A percentile compares a stretch with the other conserved stretches of the same genome.
Evolutionary conservation across 2,888 invertebrate species (phyloP).

Genomic region (Barypeithes pellucidus): DNA sequence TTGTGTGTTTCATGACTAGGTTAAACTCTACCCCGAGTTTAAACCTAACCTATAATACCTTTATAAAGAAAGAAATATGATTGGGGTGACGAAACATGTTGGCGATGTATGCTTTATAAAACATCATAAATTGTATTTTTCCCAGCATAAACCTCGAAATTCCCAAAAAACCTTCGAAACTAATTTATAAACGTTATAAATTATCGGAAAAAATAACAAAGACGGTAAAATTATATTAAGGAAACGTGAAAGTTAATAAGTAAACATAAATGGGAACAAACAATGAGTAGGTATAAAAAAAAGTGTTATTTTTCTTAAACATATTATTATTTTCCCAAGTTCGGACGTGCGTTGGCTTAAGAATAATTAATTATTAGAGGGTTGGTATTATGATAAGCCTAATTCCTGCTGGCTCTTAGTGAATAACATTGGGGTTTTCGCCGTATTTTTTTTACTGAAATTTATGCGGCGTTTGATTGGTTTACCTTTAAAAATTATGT

Average conservation of each 20-base stretch:
- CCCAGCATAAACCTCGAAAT: background rate
- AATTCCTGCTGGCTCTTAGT: too few relatives aligned
- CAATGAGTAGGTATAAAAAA: background rate
- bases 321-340: background rate
- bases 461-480: too few relatives aligned
- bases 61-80: background rate
- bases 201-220: background rate
- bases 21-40: too few relatives aligned
- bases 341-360: background rate
- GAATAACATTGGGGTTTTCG: background rate
- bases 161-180: too few relatives aligned
- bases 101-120: background rate
- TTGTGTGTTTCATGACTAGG: too few relatives aligned
- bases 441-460: background rate
- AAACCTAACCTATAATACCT: too few relatives aligned
- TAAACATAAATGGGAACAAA: background rate
- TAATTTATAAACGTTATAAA: too few relatives aligned
- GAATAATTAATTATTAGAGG: background rate
- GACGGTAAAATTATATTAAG: background rate
- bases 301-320: background rate
- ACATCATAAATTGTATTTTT: background rate
- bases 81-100: too few relatives aligned
- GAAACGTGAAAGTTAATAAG: background rate
- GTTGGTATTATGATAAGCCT: too few relatives aligned
- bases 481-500: too few relatives aligned